These are phyloP conservation scores for Metallyticus violacea DNA, from an alignment of 2,888 invertebrate genomes.

Conservation along the genomic window DNA sequence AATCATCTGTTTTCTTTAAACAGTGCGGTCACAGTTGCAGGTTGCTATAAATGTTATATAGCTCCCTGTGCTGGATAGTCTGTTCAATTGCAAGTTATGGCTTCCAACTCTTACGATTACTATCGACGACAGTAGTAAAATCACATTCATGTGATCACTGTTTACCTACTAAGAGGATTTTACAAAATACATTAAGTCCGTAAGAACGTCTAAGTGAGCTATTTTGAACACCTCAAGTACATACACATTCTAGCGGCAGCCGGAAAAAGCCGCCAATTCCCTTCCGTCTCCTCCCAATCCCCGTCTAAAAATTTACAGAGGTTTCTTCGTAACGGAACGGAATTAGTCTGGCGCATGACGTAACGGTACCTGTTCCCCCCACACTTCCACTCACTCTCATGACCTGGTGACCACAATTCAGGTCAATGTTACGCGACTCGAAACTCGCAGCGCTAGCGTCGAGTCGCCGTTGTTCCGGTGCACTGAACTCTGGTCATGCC, in stretches of 20 bases:
- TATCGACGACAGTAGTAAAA: not conserved
- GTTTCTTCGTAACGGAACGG: not conserved
- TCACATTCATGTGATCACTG: not conserved
- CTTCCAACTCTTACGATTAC: no score
- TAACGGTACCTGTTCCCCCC: not conserved
- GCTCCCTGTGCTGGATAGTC: no score
- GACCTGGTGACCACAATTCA: conserved; percentile 10
- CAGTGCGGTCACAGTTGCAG: no score
- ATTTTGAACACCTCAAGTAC: not conserved
- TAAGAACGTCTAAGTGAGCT: not conserved
- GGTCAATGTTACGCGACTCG: conserved; percentile 5
- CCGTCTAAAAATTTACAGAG: not conserved
- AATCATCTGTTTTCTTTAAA: no score
- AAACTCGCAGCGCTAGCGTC: not conserved
- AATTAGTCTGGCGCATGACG: not conserved
- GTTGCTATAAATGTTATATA: no score
- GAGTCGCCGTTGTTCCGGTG: not conserved
- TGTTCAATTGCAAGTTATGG: no score
- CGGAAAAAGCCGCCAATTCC: not conserved
- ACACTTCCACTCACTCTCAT: not conserved
- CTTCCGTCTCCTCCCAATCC: not conserved
- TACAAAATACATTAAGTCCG: not conserved
- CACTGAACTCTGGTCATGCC: not conserved
- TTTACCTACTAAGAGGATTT: not conserved
- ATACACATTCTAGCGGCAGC: not conserved